Base-by-base conservation (phyloP, 2,113 vertebrate species). In the Chloroceryle aenea region DNA sequence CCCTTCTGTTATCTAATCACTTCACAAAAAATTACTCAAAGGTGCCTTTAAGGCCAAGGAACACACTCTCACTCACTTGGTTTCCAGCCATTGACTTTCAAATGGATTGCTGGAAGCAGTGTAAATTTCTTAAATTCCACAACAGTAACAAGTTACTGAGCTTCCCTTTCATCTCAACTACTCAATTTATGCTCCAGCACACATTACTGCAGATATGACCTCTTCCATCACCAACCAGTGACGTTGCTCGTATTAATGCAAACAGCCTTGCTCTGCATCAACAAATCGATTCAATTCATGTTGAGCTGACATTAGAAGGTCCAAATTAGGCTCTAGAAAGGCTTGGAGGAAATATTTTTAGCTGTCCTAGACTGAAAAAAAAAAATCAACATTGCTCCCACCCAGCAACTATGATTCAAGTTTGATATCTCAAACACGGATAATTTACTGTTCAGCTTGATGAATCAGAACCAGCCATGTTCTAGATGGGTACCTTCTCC, bases 131-230 rank as follows among this genome's bases (percentile, higher is more conserved):
- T 78, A 62, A 96, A 96, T 75, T 82, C 85, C 73, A 91, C 30
- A 92, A 74, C 52, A 93, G 76, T 59, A 85, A 69, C 73, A 17
- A 80, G 61, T 64, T 64, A 34, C 15, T 30, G 27, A 87, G 71
- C 25, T 77, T 93, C 29, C 47, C 85, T 91, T 87, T 93, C 91
- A 76, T 86, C 86, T 90, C 83, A 52, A 18, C 36, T 50, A 68
- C 80, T 89, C 95, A 85, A 89, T 90, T 84, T 79, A 94, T 83
- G 88, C 93, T 95, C 89, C 80, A 90, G 87, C 90, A 96, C 94
- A 95, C 85, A 78, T 92, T 79, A 90, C 91, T 93, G 95, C 86
- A 90, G 89, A 86, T 76, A 80, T 20, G 74, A 87, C 93, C 89
- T 93, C 85, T 32, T 94, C 93, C 90, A 95, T 88, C 83, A 88